A percentile compares a stretch with the other conserved stretches of the same genome.
phyloP scores from a whole-genome alignment of 2,888 invertebrate genomes.

The Augiades crinisus region DNA sequence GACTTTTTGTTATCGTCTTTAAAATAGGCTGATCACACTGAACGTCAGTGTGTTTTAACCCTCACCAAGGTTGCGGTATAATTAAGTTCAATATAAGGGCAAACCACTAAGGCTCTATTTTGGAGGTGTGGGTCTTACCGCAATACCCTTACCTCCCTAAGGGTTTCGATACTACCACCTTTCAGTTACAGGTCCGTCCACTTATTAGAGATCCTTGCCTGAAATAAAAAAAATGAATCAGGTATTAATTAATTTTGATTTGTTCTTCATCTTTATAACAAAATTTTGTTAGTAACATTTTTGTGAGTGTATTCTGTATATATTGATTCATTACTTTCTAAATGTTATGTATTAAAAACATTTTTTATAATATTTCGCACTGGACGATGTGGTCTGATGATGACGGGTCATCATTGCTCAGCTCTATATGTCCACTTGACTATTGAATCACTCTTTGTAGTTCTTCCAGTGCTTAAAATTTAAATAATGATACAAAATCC shows the following conservation, averaged over 20 bases:
- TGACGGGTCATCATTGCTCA: too few relatives aligned
- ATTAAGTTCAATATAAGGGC: slow-evolving; percentile 2
- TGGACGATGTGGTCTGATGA: too few relatives aligned
- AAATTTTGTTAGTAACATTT: too few relatives aligned
- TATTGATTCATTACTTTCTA: too few relatives aligned
- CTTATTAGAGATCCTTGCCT: background rate
- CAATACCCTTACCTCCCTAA: slow-evolving; percentile 11
- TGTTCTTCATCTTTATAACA: too few relatives aligned
- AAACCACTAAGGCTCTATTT: slow-evolving; percentile 12
- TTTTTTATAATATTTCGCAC: too few relatives aligned
- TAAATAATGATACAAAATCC: too few relatives aligned
- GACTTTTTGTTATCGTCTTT: background rate
- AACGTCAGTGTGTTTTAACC: background rate
- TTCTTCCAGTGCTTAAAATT: too few relatives aligned
- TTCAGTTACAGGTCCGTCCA: background rate
- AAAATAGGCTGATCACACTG: background rate
- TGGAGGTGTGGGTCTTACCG: slow-evolving; percentile 13
- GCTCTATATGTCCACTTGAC: too few relatives aligned
- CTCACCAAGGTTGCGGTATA: background rate
- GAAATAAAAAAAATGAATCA: background rate
- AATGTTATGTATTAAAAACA: too few relatives aligned
- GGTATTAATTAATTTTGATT: background rate
- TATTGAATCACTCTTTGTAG: too few relatives aligned
- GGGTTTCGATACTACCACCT: slow-evolving; percentile 5
- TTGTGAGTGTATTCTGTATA: too few relatives aligned